Evolutionary conservation across 2,797 vertebrate genomes (phyloP), one percentile per base, ranked within the genome.

Genomic region (Sus cebifrons): DNA sequence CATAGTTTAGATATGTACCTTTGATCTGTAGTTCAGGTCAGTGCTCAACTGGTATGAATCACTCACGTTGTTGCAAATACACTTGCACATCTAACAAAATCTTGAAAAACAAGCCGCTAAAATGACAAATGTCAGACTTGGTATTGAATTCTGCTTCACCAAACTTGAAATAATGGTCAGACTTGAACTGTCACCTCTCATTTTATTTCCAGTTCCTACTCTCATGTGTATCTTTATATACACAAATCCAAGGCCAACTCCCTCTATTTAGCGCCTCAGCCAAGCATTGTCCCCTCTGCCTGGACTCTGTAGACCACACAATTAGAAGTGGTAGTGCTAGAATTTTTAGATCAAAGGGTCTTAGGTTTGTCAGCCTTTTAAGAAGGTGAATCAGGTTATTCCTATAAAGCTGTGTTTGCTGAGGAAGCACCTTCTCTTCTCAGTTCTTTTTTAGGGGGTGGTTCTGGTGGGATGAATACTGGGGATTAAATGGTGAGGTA

Each of bases 91-190:
- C 25, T 83, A 92, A 92, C 73, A 86, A 88, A 95, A 91, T 93
- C 21, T 86, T 60, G n/a, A 83, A 70, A 65, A 58, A 68, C 12
- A 75, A 90, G 64, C 2, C 1, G 79, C 54, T 83, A 49, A 86
- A 91, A 75, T 92, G 85, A 78, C 21, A 77, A 71, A 77, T 65
- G 64, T 9, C 16, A 20, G 12, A 44, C 49, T 83, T 86, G 11
- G 77, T 60, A 77, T 32, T 94, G 23, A 74, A 11, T 91, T 83
- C 67, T 88, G 58, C 88, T 86, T 91, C 25, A 49, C 49, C 12
- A 62, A 79, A 27, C 29, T 95, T 96, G 94, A 96, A 71, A 78
- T 89, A 82, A 83, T 32, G 70, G 88, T 92, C 17, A 90, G 29
- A 74, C 20, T 79, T 86, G 15, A 78, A 20, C 13, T 29, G 20